Percentiles rank a stretch among this genome's conserved stretches.
Evolutionary conservation across 2,113 vertebrate species (phyloP).

Genomic region (Echinops telfairi): DNA sequence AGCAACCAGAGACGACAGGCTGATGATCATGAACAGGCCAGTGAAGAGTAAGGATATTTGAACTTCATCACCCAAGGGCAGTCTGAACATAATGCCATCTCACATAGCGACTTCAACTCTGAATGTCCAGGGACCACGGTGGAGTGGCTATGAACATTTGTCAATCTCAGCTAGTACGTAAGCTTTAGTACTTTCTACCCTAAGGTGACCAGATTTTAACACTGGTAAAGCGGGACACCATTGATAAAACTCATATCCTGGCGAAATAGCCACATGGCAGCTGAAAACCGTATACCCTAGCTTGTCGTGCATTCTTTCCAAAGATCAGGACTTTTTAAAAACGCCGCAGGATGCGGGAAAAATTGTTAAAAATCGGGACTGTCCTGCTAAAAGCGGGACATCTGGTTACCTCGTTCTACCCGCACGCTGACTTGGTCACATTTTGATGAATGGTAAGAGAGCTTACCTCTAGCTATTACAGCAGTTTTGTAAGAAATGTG

Average conservation of each 20-base stretch:
- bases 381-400: no score
- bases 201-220: no score
- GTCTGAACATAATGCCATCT: no score
- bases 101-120: neutral
- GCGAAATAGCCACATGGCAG: no score
- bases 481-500: conserved; percentile 17
- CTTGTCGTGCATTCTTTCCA: no score
- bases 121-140: neutral
- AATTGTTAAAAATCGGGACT: no score
- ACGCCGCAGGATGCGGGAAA: no score
- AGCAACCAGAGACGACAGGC: conserved; percentile 62
- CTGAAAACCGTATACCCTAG: no score
- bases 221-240: no score
- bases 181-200: neutral
- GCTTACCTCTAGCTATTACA: conserved; percentile 2
- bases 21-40: neutral
- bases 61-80: neutral
- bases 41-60: neutral
- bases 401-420: no score
- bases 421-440: neutral
- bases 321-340: no score
- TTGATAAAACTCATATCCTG: no score
- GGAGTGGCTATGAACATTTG: neutral
- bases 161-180: neutral
- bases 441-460: neutral